phyloP scores from a whole-genome alignment of 2,888 invertebrate species.

The Drosophila parthenogenetica region DNA sequence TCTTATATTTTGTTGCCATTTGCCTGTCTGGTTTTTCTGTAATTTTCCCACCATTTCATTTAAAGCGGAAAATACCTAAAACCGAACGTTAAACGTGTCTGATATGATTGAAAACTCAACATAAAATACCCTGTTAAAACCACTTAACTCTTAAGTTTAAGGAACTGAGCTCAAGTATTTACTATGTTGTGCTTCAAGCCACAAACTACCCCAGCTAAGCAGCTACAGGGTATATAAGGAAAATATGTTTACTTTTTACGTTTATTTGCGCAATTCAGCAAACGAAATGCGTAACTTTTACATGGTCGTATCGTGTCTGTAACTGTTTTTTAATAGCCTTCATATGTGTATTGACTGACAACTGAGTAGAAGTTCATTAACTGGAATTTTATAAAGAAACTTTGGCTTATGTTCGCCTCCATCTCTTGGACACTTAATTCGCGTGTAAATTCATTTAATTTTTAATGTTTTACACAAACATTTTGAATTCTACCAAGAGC shows the following conservation, averaged over 20 bases:
- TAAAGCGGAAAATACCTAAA: slow-evolving; percentile 22
- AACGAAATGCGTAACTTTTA: slow-evolving; percentile 9
- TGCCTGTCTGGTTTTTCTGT: not conserved
- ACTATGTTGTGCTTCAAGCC: no score
- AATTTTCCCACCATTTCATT: slow-evolving; percentile 13
- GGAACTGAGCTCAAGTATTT: no score
- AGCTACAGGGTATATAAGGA: slow-evolving; percentile 1
- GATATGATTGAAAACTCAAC: not conserved
- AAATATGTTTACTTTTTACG: slow-evolving; percentile 8
- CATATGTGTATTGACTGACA: slow-evolving; percentile 28
- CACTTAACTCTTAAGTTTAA: no score
- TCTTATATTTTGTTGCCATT: slow-evolving; percentile 17
- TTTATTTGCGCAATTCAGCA: slow-evolving; percentile 9
- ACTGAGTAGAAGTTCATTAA: slow-evolving; percentile 51
- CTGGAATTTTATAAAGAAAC: slow-evolving; percentile 63
- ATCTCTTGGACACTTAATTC: no score
- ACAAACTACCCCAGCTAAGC: no score
- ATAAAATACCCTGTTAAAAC: not conserved
- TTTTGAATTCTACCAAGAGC: no score
- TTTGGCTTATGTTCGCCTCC: slow-evolving; percentile 31
- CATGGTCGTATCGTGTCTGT: slow-evolving; percentile 1
- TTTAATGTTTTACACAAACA: no score
- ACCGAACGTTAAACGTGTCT: not conserved
- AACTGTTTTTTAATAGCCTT: slow-evolving; percentile 18
- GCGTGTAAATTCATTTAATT: no score